These are phyloP conservation scores for Pentalonia nigronervosa DNA, from an alignment of 1,140 invertebrate species.

Conservation along the genomic window DNA sequence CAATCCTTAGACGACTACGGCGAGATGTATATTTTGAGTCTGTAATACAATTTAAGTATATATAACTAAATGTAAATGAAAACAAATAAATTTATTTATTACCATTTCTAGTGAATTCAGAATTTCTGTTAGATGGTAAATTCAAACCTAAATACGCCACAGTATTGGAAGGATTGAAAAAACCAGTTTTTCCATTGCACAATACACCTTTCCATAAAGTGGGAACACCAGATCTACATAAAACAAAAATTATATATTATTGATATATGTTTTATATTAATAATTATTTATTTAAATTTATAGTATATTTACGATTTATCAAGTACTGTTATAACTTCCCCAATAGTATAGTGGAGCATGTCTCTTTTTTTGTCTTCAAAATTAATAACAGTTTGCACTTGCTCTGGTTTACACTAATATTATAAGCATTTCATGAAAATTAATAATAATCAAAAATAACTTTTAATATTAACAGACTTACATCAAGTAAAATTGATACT, in stretches of 20 bases:
- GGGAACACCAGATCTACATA: constrained; percentile 59
- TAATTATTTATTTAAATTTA: constrained; percentile 22
- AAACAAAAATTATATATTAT: constrained; percentile 37
- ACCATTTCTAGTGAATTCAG: constrained; percentile 70
- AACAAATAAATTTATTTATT: constrained; percentile 60
- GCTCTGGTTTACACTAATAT: constrained; percentile 81
- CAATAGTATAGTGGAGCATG: constrained; percentile 82
- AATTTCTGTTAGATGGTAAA: constrained; percentile 73
- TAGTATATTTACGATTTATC: constrained; percentile 73
- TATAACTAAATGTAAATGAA: neutral
- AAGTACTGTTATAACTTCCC: constrained; percentile 92
- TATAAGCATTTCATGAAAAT: constrained; percentile 57
- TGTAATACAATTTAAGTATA: neutral
- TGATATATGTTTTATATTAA: neutral
- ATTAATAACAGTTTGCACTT: constrained; percentile 77
- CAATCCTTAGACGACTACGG: constrained; percentile 77
- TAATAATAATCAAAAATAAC: constrained; percentile 17
- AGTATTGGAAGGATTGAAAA: constrained; percentile 89
- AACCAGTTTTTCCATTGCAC: constrained; percentile 83
- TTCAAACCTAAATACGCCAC: constrained; percentile 86
- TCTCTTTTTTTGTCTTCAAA: constrained; percentile 68
- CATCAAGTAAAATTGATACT: constrained; percentile 78
- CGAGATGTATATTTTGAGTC: constrained; percentile 68
- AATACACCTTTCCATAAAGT: constrained; percentile 85
- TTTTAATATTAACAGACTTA: constrained; percentile 62